Evolutionary conservation across 2,113 vertebrate species (phyloP).

Genomic region (Condylura cristata): DNA sequence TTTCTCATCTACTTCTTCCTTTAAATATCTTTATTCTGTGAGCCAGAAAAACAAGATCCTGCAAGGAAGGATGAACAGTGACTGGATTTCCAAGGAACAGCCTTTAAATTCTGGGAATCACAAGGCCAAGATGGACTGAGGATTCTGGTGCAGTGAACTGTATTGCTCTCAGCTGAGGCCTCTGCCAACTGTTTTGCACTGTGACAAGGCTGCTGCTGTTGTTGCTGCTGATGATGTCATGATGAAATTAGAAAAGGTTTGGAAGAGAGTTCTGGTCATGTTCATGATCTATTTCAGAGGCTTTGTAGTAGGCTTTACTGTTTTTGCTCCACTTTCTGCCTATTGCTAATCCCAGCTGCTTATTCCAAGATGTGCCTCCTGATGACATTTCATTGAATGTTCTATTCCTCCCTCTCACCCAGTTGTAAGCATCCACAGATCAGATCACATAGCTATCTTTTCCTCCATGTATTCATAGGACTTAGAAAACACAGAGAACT

Average conservation of each 20-base stretch:
- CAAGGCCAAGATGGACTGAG: too few relatives aligned
- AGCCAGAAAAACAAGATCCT: neutral
- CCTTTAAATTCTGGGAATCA: neutral
- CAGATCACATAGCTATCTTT: neutral
- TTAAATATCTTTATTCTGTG: neutral
- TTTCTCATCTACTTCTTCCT: neutral
- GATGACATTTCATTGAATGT: too few relatives aligned
- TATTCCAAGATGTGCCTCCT: neutral
- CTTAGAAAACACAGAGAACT: neutral
- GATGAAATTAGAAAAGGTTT: neutral
- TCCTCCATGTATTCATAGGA: neutral
- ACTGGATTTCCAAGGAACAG: neutral
- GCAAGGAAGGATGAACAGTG: neutral
- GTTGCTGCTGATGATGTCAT: too few relatives aligned
- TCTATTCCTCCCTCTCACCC: too few relatives aligned
- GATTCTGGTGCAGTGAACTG: neutral
- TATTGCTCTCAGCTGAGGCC: neutral
- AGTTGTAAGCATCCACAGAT: neutral
- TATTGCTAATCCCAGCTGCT: neutral
- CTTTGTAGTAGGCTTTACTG: neutral
- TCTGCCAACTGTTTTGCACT: neutral
- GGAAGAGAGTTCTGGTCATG: accelerated
- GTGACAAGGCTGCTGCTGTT: neutral
- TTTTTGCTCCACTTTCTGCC: neutral
- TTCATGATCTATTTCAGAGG: neutral